Evolutionary conservation across 2,113 vertebrate species (phyloP), one percentile per base, ranked within the genome.

Genomic region (Tympanuchus pallidicinctus): DNA sequence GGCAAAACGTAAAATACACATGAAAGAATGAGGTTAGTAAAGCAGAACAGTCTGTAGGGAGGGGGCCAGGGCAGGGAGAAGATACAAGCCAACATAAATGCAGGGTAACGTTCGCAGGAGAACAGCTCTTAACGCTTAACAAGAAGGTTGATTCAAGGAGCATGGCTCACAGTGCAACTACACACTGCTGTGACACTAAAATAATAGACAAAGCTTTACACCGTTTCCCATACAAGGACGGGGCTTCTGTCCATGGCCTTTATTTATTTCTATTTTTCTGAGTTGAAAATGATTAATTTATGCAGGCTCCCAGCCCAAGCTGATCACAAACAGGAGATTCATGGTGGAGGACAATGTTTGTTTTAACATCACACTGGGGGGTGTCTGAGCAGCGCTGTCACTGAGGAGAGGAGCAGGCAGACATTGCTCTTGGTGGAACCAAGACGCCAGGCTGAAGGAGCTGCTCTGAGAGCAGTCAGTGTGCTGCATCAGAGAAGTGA

Each of bases 1-100:
- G 97, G 98, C 98, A 97, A 98, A 98, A 98, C 20, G 98, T 97
- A 98, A 98, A 98, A 98, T 97, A 98, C 95, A 98, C 82, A 97
- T 94, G 97, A 98, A 96, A 98, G 97, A 98, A 96, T 90, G 94
- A 95, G 93, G 98, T 98, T 98, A 98, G 97, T 98, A 97, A 98
- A 98, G 98, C 97, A 92, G 94, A 82, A 95, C 59, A 70, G 72
- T 95, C 89, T 45, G 72, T 25, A 91, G 92, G 89, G 94, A 97
- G 93, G 88, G 93, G 90, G 70, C 72, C 92, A 84, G 93, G 90
- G 88, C 92, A 80, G 80, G 93, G 87, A 89, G 89, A 47, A 97
- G 95, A 56, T 70, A 92, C 2, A 95, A 94, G 96, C 94, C 75
- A 96, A 96, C 92, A 81, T 25, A 92, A 97, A 88, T 15, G 90